Base-by-base conservation (phyloP, 2,113 vertebrate genomes). In the Tetraodon nigroviridis region DNA sequence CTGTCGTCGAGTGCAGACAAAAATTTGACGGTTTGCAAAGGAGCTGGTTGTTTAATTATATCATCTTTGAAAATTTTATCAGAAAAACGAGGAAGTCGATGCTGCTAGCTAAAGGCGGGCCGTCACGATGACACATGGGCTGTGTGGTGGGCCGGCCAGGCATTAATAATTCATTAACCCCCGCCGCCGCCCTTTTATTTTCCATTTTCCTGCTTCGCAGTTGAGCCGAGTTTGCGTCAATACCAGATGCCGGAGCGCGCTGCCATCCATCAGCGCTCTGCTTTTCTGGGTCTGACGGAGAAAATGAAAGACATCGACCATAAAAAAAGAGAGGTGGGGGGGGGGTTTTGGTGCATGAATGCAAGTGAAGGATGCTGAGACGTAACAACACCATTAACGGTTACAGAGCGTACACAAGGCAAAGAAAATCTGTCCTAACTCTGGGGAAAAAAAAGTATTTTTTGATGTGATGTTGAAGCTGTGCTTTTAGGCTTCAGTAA, bases 91-190 rank as follows among this genome's bases (percentile, higher is more conserved):
- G 15, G 15, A 5, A 46, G 44, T 5, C 44, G 44, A 61, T 54
- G 22, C 53, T 67, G 18, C 48, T 62, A 69, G 27, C 48, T 57
- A 42, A 69, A 75, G 61, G 40, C 32, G 45, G 64, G 40, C 17
- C 58, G 68, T 80, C 74, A 78, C 51, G 15, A 63, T 76, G 74
- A 83, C 70, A 79, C 67, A 71, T 58, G 58, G 67, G 65, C 71
- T 52, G 66, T 78, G 73, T 58, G 73, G 65, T 81, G 67, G 80
- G 62, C 73, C 67, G 49, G 51, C 59, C 57, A 27, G 21, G 61
- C 46, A 78, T 82, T 77, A 82, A 83, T 86, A 81, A 83, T 84
- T 84, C 67, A 83, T 60, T 62, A 53, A 67, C 41, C 49, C 29
- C 62, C 53, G 44, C 44, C 49, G 22, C 62, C 53, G 45, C 69